Evolutionary conservation across 2,113 vertebrate species (phyloP).

Genomic region (Lepidothrix coronata): DNA sequence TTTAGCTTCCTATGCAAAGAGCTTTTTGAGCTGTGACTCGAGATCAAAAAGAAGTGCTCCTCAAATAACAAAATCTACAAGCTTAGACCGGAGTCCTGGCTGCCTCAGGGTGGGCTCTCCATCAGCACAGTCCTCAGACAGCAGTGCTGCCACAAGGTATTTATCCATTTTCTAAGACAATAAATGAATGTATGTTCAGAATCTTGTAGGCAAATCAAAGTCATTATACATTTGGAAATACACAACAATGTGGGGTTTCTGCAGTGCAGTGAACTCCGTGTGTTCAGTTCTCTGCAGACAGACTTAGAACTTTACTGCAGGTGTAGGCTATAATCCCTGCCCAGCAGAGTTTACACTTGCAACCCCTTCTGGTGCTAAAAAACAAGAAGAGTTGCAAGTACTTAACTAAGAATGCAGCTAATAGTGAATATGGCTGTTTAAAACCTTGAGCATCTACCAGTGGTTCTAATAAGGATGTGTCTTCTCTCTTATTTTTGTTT

Average conservation of each 20-base stretch:
- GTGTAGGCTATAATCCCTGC: not conserved
- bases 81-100: slow-evolving; percentile 76
- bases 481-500: not conserved
- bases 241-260: not conserved
- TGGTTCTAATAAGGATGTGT: not conserved
- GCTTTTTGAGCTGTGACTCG: slow-evolving; percentile 77
- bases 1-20: slow-evolving; percentile 82
- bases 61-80: slow-evolving; percentile 77
- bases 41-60: slow-evolving; percentile 72
- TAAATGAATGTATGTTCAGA: not conserved
- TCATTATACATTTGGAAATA: not conserved
- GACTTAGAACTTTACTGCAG: not conserved
- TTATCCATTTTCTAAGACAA: not conserved
- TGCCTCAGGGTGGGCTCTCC: slow-evolving; percentile 58
- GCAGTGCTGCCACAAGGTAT: slow-evolving; percentile 68
- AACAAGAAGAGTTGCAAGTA: not conserved
- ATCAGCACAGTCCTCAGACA: slow-evolving; percentile 61
- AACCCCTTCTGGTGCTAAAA: not conserved
- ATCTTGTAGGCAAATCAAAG: not conserved
- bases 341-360: not conserved
- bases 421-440: not conserved
- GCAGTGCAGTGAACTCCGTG: not conserved
- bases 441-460: not conserved
- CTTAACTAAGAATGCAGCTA: not conserved
- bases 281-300: not conserved